Percentiles rank a stretch among this genome's conserved stretches.
Evolutionary conservation across 1,140 invertebrate genomes (phyloP).

Genomic region (Lasaia peninsularis): DNA sequence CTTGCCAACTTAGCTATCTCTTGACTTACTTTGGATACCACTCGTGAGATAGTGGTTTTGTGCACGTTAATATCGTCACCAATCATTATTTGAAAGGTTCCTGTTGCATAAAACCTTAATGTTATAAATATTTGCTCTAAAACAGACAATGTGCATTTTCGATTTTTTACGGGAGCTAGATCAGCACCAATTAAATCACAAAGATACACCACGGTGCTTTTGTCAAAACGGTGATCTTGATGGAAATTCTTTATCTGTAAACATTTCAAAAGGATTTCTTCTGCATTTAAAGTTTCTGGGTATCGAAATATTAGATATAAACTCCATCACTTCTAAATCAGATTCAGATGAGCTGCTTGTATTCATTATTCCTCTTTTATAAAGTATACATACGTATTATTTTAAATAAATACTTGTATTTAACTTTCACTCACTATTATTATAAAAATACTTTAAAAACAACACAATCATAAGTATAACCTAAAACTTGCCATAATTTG

Average conservation of each 20-base stretch:
- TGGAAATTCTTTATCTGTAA: not conserved
- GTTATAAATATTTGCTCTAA: not conserved
- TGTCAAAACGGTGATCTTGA: not conserved
- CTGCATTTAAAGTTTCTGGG: not conserved
- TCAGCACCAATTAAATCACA: not conserved
- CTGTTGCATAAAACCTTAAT: constrained; percentile 6
- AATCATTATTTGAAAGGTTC: constrained; percentile 1
- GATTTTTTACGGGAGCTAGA: not conserved
- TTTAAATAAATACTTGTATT: no score
- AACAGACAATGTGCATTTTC: not conserved
- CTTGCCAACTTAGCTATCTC: not conserved
- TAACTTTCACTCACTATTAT: no score
- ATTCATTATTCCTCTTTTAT: not conserved
- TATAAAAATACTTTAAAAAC: no score
- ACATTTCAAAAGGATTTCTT: not conserved
- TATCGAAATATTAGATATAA: not conserved
- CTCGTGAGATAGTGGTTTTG: not conserved
- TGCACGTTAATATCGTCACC: not conserved
- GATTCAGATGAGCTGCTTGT: not conserved
- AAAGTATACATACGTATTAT: no score
- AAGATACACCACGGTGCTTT: not conserved
- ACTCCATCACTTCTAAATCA: not conserved
- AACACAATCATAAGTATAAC: no score
- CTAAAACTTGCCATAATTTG: no score
- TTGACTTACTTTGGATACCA: not conserved